These are phyloP conservation scores for Sepiola atlantica DNA, from an alignment of 2,888 invertebrate genomes.

Conservation along the genomic window DNA sequence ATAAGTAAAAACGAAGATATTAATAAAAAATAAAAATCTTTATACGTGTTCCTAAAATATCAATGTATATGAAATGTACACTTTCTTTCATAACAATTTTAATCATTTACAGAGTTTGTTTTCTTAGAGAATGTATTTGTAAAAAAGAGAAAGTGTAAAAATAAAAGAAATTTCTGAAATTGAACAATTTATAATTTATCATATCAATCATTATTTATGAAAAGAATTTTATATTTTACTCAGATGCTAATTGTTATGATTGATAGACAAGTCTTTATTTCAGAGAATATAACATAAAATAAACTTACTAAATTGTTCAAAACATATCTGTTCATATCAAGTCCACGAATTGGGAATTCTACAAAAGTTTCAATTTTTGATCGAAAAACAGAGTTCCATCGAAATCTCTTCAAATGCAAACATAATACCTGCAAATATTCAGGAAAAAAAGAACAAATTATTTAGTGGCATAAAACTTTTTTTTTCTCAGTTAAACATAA, in stretches of 20 bases:
- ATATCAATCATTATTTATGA: neutral
- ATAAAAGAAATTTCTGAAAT: neutral
- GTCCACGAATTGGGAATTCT: conserved; percentile 83
- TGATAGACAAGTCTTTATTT: neutral
- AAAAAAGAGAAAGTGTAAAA: neutral
- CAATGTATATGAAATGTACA: too few species aligned
- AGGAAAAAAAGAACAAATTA: neutral
- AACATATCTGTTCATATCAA: conserved; percentile 87
- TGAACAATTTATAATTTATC: neutral
- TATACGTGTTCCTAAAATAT: too few species aligned
- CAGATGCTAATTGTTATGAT: neutral
- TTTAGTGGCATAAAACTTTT: neutral
- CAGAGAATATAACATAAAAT: neutral
- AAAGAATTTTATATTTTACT: neutral
- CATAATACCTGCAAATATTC: conserved; percentile 80
- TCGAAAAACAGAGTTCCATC: conserved; percentile 87
- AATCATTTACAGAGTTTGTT: too few species aligned
- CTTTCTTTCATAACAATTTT: too few species aligned
- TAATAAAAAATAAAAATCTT: too few species aligned
- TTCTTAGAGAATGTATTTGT: too few species aligned
- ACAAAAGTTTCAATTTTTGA: conserved; percentile 87
- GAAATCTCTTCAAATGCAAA: conserved; percentile 87
- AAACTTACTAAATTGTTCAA: conserved; percentile 78
- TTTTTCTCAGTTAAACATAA: too few species aligned
- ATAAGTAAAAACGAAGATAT: too few species aligned